Base-by-base conservation (phyloP, 2,888 invertebrate species). In the Ochropacha duplaris region DNA sequence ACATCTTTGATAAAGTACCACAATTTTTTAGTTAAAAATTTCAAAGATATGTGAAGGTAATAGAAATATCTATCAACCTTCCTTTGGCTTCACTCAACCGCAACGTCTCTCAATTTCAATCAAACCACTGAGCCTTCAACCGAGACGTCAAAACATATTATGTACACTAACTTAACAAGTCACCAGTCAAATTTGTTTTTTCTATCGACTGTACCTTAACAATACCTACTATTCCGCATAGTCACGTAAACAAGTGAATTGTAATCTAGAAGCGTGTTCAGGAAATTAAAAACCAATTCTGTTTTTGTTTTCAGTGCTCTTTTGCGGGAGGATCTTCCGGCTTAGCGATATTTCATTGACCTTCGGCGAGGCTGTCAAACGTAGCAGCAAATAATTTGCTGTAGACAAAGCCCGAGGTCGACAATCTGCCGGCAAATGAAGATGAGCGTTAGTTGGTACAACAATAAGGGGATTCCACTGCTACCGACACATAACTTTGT, bases 331-430 rank as follows among this genome's bases (percentile, higher is more conserved):
- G 60, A 64, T 64, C 64, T 61, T 66, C 68, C 71, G 52, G 34
- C 65, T 65, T 66, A 64, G 56, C 61, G 31, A 49, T 57, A 58
- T 52, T 62, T 55, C 50, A 59, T 51, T 63, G 67, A 62, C 68
- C 65, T 65, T 57, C 58, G 28, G 39, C 57, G 50, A 31, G 12
- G 50, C 34, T 55, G 54, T 61, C 61, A 61, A 67, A 65, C 36
- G 9, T n/a, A n/a, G 59, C 61, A 68, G 68, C 62, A 69, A 72
- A 68, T 68, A 64, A 69, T 69, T 61, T 69, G 66, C 4, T 39
- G 44, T 44, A 75, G 64, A 75, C 73, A 74, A 74, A 72, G 65
- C 65, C 58, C 70, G 59, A 72, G 70, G 73, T 60, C 68, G 50
- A 26, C 39, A 65, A 64, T 64, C 62, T 62, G 57, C 61, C 57